Evolutionary conservation across 1,140 invertebrate genomes (phyloP).

Genomic region (Zophobas morio): DNA sequence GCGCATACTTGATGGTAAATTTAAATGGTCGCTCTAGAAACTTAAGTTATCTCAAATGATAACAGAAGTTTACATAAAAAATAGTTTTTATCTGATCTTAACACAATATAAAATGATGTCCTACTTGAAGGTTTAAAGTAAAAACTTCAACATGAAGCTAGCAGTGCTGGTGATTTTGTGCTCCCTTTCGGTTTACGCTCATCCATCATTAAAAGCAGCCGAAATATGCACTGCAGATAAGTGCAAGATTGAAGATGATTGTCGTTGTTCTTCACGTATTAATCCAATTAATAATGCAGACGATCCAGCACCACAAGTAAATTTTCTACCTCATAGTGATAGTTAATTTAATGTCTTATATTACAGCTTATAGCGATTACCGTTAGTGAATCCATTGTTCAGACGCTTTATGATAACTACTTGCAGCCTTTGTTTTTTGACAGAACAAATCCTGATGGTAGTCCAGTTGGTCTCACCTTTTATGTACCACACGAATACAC

Average conservation of each 20-base stretch:
- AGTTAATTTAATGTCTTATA: not conserved
- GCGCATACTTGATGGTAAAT: too few relatives aligned
- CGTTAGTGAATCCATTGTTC: constrained; percentile 80
- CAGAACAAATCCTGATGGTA: constrained; percentile 75
- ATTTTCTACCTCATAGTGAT: not conserved
- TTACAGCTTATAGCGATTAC: constrained; percentile 76
- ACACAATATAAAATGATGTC: too few relatives aligned
- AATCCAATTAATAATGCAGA: constrained; percentile 46
- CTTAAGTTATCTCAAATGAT: too few relatives aligned
- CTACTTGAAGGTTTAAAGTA: too few relatives aligned
- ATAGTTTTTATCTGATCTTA: too few relatives aligned
- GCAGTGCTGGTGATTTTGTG: too few relatives aligned
- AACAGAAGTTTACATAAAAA: too few relatives aligned
- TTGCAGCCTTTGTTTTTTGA: constrained; percentile 75
- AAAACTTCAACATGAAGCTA: too few relatives aligned
- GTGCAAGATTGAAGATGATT: constrained; percentile 55
- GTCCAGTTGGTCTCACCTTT: constrained; percentile 75
- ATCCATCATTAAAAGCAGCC: constrained; percentile 23
- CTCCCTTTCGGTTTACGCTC: too few relatives aligned
- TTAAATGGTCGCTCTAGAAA: too few relatives aligned
- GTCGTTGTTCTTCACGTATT: constrained; percentile 47
- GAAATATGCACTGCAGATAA: constrained; percentile 37
- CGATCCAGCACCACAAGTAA: constrained; percentile 57
- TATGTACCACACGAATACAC: constrained; percentile 81
- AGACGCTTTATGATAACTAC: constrained; percentile 73